phyloP scores from a whole-genome alignment of 2,888 invertebrate genomes.

The Diarsia mendica region DNA sequence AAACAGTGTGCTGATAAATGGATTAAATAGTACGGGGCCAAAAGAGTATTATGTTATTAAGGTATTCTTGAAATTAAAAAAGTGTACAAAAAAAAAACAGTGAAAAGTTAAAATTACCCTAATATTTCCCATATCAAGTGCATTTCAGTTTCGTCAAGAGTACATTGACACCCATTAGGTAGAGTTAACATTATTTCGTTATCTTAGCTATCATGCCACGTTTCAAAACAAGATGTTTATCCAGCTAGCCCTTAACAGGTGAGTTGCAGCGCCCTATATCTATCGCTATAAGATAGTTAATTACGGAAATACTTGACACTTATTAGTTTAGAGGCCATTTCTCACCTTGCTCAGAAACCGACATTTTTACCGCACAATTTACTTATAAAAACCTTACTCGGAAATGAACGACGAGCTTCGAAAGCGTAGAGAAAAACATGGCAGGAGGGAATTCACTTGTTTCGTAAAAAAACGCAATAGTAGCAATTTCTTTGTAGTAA shows the following conservation, averaged over 20 bases:
- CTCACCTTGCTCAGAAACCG: constrained; percentile 61
- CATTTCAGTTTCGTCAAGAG: no score
- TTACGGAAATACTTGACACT: constrained; percentile 68
- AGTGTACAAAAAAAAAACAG: no score
- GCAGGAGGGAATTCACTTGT: neutral
- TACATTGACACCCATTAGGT: no score
- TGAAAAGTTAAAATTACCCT: no score
- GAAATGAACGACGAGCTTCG: constrained; percentile 15
- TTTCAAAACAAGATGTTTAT: neutral
- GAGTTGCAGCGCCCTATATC: constrained; percentile 56
- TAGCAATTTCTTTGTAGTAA: no score
- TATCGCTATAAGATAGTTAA: constrained; percentile 64
- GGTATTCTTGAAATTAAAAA: no score
- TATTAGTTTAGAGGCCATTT: constrained; percentile 70
- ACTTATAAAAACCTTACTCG: constrained; percentile 45
- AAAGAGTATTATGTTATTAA: no score
- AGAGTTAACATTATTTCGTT: no score
- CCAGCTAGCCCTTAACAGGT: constrained; percentile 45
- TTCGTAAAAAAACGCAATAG: no score
- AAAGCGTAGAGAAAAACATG: neutral
- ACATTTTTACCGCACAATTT: constrained; percentile 65
- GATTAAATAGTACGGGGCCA: no score
- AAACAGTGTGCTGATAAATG: no score
- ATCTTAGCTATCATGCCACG: neutral
- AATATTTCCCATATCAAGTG: no score